These are phyloP conservation scores for Hafferia zeledoni DNA, from an alignment of 2,797 vertebrate species.

Conservation along the genomic window DNA sequence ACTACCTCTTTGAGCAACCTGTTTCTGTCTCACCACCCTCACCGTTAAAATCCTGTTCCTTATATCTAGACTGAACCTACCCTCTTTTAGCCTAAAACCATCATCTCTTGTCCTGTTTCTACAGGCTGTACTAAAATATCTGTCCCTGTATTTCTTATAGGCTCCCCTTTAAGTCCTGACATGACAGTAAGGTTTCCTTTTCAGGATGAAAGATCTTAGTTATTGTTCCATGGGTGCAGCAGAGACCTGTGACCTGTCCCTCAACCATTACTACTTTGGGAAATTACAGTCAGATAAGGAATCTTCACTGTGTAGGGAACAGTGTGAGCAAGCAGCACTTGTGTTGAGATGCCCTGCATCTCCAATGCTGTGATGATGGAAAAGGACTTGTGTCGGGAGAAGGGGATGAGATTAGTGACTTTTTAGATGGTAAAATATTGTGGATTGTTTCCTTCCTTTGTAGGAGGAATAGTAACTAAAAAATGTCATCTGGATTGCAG, in stretches of 20 bases:
- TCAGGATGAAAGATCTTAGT: not conserved
- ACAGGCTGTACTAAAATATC: not conserved
- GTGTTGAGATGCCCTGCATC: not conserved
- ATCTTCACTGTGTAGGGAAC: not conserved
- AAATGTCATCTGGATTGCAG: not conserved
- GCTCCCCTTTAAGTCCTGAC: not conserved
- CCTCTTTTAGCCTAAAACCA: not conserved
- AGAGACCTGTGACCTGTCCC: fast-evolving
- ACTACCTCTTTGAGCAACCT: not conserved
- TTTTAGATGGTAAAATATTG: not conserved
- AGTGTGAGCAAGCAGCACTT: not conserved
- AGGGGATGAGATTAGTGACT: not conserved
- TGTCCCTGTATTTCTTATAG: not conserved
- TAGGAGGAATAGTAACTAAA: not conserved
- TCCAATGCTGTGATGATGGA: not conserved
- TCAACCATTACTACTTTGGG: not conserved
- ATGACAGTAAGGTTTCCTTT: not conserved
- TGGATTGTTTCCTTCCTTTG: not conserved
- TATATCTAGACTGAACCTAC: not conserved
- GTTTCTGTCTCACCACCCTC: not conserved
- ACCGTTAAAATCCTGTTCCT: not conserved
- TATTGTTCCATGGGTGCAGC: not conserved
- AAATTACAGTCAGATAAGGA: not conserved
- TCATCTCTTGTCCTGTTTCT: not conserved
- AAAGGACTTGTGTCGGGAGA: not conserved